Conservation (phyloP, 2,113 vertebrate genomes). For the Cololabis saira region DNA sequence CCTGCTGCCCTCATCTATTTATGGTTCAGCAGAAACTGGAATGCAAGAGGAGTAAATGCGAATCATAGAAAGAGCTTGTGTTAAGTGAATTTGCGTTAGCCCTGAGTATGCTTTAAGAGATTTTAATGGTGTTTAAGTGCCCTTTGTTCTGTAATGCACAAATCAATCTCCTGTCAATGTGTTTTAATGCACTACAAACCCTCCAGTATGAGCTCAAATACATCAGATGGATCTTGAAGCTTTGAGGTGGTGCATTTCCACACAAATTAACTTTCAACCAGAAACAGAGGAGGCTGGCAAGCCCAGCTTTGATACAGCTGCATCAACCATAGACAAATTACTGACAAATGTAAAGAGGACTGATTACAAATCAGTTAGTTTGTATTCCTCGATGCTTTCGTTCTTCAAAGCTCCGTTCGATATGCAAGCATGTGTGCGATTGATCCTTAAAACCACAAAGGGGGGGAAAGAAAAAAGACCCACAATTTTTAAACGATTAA, state of each 20-base stretch:
- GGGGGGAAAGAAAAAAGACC: slow-evolving; percentile 16
- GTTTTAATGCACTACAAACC: slow-evolving; percentile 3
- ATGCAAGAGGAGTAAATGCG: slow-evolving; percentile 33
- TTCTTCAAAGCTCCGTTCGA: slow-evolving; percentile 46
- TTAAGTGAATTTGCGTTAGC: slow-evolving; percentile 8
- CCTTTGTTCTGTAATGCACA: not conserved
- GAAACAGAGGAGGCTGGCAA: not conserved
- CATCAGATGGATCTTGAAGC: slow-evolving; percentile 3
- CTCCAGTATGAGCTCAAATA: not conserved
- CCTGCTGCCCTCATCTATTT: slow-evolving; percentile 49
- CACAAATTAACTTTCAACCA: slow-evolving; percentile 15
- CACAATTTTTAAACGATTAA: slow-evolving; percentile 36
- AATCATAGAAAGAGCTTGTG: slow-evolving; percentile 28
- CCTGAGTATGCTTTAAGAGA: not conserved
- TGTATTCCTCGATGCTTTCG: slow-evolving; percentile 47
- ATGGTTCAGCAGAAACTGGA: slow-evolving; percentile 44
- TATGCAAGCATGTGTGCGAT: not conserved
- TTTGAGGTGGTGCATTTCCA: slow-evolving; percentile 20
- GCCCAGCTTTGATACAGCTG: slow-evolving; percentile 51
- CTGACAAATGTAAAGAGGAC: slow-evolving; percentile 50
- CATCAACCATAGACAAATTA: slow-evolving; percentile 55
- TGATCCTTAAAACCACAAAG: slow-evolving; percentile 42
- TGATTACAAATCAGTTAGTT: slow-evolving; percentile 64
- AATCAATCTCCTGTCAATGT: not conserved
- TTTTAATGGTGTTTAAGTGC: too few species aligned